Evolutionary conservation across 2,888 invertebrate species (phyloP), one percentile per base, ranked within the genome.

Genomic region (Ormyrus pomaceus): DNA sequence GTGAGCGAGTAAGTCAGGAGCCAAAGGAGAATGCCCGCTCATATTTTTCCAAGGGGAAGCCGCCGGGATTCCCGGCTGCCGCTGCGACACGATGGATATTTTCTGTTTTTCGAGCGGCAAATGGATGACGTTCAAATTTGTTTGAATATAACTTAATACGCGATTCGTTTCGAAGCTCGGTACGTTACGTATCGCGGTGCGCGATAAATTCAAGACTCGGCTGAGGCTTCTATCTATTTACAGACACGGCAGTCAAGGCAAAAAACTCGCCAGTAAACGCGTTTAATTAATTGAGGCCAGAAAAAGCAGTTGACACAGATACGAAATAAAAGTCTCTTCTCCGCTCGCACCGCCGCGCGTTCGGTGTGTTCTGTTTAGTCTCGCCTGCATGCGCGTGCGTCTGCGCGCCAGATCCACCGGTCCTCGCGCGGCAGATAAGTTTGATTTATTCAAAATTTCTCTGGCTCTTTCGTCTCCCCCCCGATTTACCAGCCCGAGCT

Each of bases 361-460:
- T 85, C 84, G 84, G 82, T 80, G 82, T 80, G 83, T 77, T 83
- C 86, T 86, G 85, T 86, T 87, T 86, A 85, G 84, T 84, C 84
- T 85, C 85, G 62, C 75, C 6, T 34, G 34, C 19, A 19, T 34
- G 4, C 34, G 64, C 51, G 9, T 50, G 34, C 34, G 77, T 53
- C n/a, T 9, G 50, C 45, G 46, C 56, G 82, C 81, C 83, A 86
- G 87, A 88, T 88, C 88, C 88, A 87, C 85, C 85, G 86, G 84
- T 81, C 82, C 83, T 85, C 83, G 85, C 85, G 34, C 13, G 64
- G 86, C 86, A 88, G 89, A 89, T 89, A 89, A 89, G 86, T 88
- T 85, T 88, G 89, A 89, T 89, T 89, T 89, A 89, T 89, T 87
- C 88, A 87, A 88, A 74, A 88, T 89, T 89, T 88, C 86, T 86